Evolutionary conservation across 2,113 vertebrate species (phyloP).

Genomic region (Lophotis ruficrista): DNA sequence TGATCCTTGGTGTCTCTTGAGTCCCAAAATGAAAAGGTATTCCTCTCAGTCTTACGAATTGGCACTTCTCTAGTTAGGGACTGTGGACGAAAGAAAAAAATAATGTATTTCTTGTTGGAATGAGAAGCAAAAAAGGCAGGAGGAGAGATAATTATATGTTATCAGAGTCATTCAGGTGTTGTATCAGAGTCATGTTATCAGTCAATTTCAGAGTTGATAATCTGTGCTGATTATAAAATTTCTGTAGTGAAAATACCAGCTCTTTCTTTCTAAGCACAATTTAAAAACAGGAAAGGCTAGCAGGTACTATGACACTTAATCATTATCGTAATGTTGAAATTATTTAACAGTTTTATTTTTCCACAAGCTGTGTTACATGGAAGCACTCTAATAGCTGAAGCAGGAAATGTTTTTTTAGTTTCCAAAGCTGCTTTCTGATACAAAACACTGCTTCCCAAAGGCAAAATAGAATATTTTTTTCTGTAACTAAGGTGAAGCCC

Average conservation of each 20-base stretch:
- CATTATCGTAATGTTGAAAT: neutral
- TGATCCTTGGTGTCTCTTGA: neutral
- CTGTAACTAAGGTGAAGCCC: neutral
- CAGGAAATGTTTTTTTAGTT: neutral
- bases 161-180: no score
- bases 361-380: neutral
- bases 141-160: neutral
- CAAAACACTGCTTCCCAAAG: neutral
- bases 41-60: neutral
- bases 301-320: neutral
- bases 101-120: neutral
- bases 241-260: neutral
- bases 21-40: neutral
- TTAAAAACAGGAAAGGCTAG: neutral
- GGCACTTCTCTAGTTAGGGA: neutral
- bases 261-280: neutral
- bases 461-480: neutral
- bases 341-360: neutral
- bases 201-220: neutral
- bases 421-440: neutral
- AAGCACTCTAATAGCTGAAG: neutral
- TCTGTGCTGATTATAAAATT: neutral
- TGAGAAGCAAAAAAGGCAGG: neutral
- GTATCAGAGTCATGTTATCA: no score
- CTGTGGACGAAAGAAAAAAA: neutral